Evolutionary conservation across 2,888 invertebrate genomes (phyloP), one percentile per base, ranked within the genome.

Genomic region (Adelognathus sp.): DNA sequence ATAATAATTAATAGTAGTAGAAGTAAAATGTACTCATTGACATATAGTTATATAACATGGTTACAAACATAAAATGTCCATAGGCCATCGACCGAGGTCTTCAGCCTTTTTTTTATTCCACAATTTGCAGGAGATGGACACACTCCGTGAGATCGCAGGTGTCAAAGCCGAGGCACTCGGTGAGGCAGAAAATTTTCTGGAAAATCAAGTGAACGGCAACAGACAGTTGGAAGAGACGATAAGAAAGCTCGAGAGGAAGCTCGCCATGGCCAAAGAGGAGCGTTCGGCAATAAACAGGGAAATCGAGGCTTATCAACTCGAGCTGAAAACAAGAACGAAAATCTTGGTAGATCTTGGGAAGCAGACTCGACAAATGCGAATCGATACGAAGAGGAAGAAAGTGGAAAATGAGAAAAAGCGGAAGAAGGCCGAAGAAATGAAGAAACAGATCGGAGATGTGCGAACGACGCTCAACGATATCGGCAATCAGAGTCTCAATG

Each of bases 201-300:
- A 93, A 4, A 94, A 94, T 82, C 94, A 95, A 88, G 91, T 92
- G 50, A 92, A 90, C 16, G 94, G 94, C 88, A 95, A 95, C 87
- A 90, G 88, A 41, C 93, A 94, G 67, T 88, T 93, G 0, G 87
- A 90, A 64, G 88, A 91, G 0, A 90, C 91, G 50, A 92, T 92
- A 83, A 87, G 90, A 83, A 84, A 84, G 33, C 81, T 92, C 1
- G 89, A 92, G 52, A 91, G 90, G 70, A 89, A 90, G 61, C 91
- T 93, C 67, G 85, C 89, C 27, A 83, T 88, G 36, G 83, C 87
- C 0, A 90, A 92, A 44, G 84, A 92, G 46, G 88, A 91, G 1
- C 84, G 89, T 46, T 89, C 86, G 61, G 87, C 88, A 46, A 84
- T 92, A 1, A 41, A 79, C 0, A 91, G 92, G 0, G 82, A 87